These are phyloP conservation scores for Cherax destructor DNA, from an alignment of 1,140 invertebrate species.

Conservation along the genomic window DNA sequence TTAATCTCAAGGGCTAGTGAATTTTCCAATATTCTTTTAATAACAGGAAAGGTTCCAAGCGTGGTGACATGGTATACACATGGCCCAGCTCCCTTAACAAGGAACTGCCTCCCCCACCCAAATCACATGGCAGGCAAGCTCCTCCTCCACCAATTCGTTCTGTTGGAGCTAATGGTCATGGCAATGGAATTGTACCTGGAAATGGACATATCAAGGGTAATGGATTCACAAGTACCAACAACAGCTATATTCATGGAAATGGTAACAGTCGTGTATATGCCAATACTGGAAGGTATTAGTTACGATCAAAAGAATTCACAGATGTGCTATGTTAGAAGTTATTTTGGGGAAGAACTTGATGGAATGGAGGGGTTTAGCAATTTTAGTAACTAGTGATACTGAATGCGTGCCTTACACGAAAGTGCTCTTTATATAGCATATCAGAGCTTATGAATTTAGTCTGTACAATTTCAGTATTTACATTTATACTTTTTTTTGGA, in stretches of 20 bases:
- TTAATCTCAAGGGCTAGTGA: neutral
- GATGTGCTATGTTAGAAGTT: neutral
- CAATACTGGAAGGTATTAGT: conserved; percentile 15
- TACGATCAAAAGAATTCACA: neutral
- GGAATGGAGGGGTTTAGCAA: neutral
- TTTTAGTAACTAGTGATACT: neutral
- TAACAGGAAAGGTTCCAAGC: conserved; percentile 59
- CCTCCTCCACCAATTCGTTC: conserved; percentile 38
- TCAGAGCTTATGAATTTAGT: neutral
- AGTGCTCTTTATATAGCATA: neutral
- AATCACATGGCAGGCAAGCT: conserved; percentile 32
- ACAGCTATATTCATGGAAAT: conserved; percentile 19
- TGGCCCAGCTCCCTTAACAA: conserved; percentile 68
- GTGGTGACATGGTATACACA: conserved; percentile 64
- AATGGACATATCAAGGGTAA: conserved; percentile 40
- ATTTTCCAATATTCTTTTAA: neutral
- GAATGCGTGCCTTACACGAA: neutral
- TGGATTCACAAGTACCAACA: conserved; percentile 34
- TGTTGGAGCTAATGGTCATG: conserved; percentile 22
- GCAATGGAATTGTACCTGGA: conserved; percentile 21
- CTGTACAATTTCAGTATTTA: neutral
- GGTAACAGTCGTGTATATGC: conserved; percentile 21
- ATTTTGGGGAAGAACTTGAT: neutral
- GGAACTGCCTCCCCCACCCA: conserved; percentile 57
- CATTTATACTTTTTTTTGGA: neutral